Conservation (phyloP, 2,888 invertebrate genomes). For the Boloria selene region DNA sequence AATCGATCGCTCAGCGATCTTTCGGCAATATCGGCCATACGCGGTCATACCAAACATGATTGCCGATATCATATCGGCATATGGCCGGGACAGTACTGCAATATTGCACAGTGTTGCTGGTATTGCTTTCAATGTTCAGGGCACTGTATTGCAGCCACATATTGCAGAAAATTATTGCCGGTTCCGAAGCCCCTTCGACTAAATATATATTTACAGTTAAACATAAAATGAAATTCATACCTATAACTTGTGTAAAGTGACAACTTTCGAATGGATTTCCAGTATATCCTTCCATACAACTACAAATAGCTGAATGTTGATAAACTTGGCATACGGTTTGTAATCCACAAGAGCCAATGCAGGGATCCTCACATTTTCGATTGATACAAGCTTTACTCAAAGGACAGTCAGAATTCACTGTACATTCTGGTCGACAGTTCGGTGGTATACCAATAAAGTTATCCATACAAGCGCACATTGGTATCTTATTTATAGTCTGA, state of each 20-base stretch:
- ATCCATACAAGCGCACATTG: slow-evolving; percentile 85
- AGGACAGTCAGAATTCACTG: slow-evolving; percentile 88
- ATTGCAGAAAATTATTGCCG: too few species aligned
- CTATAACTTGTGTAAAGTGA: slow-evolving; percentile 64
- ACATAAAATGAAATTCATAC: slow-evolving; percentile 47
- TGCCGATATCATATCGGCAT: too few species aligned
- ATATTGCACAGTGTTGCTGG: too few species aligned
- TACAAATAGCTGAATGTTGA: slow-evolving; percentile 90
- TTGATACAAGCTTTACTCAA: slow-evolving; percentile 89
- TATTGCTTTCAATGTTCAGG: too few species aligned
- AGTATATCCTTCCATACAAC: slow-evolving; percentile 87
- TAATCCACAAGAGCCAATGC: slow-evolving; percentile 88
- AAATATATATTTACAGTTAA: background rate
- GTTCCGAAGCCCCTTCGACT: too few species aligned
- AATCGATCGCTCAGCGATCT: too few species aligned
- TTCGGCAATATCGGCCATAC: too few species aligned
- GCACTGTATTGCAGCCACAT: too few species aligned
- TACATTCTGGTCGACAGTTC: slow-evolving; percentile 88
- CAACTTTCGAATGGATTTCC: slow-evolving; percentile 89
- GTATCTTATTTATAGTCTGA: slow-evolving; percentile 82
- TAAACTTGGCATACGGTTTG: slow-evolving; percentile 88
- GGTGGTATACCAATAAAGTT: slow-evolving; percentile 87
- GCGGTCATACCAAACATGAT: too few species aligned
- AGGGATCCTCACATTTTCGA: slow-evolving; percentile 90
- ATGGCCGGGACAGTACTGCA: too few species aligned